phyloP scores from a whole-genome alignment of 2,888 invertebrate species.

The Brachypalpus laphriformis region DNA sequence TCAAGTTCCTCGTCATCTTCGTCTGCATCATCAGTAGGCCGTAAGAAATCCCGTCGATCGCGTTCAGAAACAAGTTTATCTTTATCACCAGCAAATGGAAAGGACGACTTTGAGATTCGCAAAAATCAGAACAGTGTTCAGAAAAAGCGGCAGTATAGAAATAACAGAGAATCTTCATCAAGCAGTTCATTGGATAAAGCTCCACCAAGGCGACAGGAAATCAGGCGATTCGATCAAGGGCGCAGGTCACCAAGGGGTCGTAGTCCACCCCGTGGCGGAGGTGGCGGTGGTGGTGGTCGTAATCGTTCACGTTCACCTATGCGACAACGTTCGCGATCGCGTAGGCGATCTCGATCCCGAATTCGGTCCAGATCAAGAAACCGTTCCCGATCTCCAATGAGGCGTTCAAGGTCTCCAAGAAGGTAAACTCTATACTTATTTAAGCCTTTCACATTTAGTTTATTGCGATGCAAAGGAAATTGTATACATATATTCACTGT shows the following conservation, averaged over 20 bases:
- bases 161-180: constrained; percentile 91
- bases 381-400: constrained; percentile 80
- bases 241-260: constrained; percentile 77
- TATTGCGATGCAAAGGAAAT: neutral
- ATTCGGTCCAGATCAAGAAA: constrained; percentile 80
- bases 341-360: constrained; percentile 79
- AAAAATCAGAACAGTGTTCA: constrained; percentile 92
- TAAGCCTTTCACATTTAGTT: neutral
- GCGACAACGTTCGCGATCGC: constrained; percentile 80
- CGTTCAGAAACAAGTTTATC: constrained; percentile 81
- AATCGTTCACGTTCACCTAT: constrained; percentile 63
- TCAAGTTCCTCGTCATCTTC: constrained; percentile 78
- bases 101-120: constrained; percentile 87
- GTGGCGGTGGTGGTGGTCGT: constrained; percentile 63
- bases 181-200: constrained; percentile 83
- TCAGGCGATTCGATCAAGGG: constrained; percentile 76
- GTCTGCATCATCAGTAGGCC: constrained; percentile 77
- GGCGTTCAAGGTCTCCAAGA: constrained; percentile 81
- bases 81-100: constrained; percentile 81
- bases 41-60: constrained; percentile 82
- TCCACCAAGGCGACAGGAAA: constrained; percentile 71
- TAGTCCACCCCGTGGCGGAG: constrained; percentile 76
- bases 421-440: constrained; percentile 76
- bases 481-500: too few relatives aligned
- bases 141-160: constrained; percentile 94